Conservation (phyloP, 2,113 vertebrate genomes). For the Andinoacara biseriatus region DNA sequence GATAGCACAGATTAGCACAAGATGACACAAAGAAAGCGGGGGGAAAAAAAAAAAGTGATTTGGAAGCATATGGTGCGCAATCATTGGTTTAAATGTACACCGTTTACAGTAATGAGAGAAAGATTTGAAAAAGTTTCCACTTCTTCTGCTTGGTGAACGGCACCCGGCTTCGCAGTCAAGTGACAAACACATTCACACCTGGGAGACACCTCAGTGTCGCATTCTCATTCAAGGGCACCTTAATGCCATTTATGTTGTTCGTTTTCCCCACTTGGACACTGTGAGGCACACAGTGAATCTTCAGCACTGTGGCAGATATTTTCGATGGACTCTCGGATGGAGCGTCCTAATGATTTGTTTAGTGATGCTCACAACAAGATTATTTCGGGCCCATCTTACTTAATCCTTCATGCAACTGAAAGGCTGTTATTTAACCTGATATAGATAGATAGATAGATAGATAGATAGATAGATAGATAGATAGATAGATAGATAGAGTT, state of each 20-base stretch:
- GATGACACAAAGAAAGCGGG: slow-evolving; percentile 23
- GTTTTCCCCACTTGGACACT: slow-evolving; percentile 46
- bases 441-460: neutral
- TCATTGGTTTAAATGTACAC: neutral
- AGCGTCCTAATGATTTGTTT: slow-evolving; percentile 57
- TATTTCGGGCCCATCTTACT: slow-evolving; percentile 36
- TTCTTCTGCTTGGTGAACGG: slow-evolving; percentile 46
- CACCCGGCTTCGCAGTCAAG: slow-evolving; percentile 54
- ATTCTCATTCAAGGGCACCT: slow-evolving; percentile 64
- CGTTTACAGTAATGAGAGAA: neutral
- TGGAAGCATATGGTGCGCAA: neutral
- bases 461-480: too few relatives aligned
- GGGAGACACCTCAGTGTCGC: slow-evolving; percentile 29
- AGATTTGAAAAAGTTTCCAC: neutral
- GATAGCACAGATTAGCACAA: slow-evolving; percentile 68
- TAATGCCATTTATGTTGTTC: slow-evolving; percentile 39
- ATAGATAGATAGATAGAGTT: too few relatives aligned
- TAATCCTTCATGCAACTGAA: slow-evolving; percentile 47
- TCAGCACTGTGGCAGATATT: slow-evolving; percentile 48
- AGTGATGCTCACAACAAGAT: slow-evolving; percentile 53
- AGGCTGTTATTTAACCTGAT: slow-evolving; percentile 21
- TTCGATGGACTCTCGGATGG: slow-evolving; percentile 53
- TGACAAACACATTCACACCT: slow-evolving; percentile 61
- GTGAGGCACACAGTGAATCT: slow-evolving; percentile 42
- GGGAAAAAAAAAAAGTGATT: neutral